These are phyloP conservation scores for Apis laboriosa DNA, from an alignment of 1,140 invertebrate species.

Conservation along the genomic window DNA sequence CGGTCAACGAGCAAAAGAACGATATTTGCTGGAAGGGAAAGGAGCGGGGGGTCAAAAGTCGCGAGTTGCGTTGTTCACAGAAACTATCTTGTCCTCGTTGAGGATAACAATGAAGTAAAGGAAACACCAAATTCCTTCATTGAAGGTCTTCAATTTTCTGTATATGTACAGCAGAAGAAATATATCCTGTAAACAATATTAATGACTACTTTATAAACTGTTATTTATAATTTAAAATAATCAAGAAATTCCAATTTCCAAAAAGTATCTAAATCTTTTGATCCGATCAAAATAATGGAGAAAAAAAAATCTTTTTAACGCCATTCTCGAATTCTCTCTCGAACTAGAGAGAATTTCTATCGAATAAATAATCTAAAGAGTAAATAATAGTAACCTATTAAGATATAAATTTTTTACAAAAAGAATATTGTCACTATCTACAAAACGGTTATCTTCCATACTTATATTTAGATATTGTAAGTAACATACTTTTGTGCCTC, in stretches of 20 bases:
- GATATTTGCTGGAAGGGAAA: not conserved
- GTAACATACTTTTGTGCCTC: not conserved
- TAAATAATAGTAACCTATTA: not conserved
- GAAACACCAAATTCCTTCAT: not conserved
- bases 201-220: not conserved
- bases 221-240: not conserved
- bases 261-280: too few relatives aligned
- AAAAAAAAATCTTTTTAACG: too few relatives aligned
- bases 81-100: not conserved
- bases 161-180: not conserved
- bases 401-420: not conserved
- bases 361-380: not conserved
- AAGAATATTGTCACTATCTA: not conserved
- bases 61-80: constrained; percentile 23
- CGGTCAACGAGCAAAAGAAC: constrained; percentile 13
- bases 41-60: constrained; percentile 46
- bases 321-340: not conserved
- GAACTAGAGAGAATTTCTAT: not conserved
- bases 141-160: not conserved
- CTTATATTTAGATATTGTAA: not conserved
- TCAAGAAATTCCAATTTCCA: too few relatives aligned
- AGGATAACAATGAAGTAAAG: not conserved
- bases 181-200: not conserved
- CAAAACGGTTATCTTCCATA: not conserved
- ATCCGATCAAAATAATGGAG: too few relatives aligned